A percentile compares a stretch with the other conserved stretches of the same genome.
These are phyloP conservation scores for Pantherophis alleghaniensis DNA, from an alignment of 2,797 vertebrate genomes.

Conservation along the genomic window DNA sequence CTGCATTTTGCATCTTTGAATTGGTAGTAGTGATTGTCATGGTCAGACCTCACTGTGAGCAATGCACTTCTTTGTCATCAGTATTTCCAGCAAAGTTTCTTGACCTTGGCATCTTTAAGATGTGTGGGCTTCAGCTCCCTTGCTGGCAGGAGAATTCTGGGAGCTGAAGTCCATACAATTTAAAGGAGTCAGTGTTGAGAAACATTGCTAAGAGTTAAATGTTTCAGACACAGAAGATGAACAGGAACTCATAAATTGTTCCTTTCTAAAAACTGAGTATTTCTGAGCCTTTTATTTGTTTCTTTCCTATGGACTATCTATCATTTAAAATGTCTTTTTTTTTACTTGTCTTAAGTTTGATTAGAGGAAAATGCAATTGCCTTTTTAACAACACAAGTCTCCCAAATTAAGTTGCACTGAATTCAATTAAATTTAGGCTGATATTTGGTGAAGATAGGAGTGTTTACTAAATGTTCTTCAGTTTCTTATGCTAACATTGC, in stretches of 20 bases:
- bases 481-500: background rate
- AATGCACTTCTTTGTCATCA: background rate
- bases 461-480: conserved; percentile 5
- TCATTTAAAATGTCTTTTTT: background rate
- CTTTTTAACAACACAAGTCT: background rate
- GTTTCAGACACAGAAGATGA: background rate
- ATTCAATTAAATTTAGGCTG: background rate
- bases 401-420: background rate
- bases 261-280: conserved; percentile 15
- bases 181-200: background rate
- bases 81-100: background rate
- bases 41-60: background rate
- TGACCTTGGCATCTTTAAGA: background rate
- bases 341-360: background rate
- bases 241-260: conserved; percentile 13
- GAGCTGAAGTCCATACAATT: background rate
- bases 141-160: background rate
- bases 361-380: background rate
- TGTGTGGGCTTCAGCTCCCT: background rate
- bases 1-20: background rate
- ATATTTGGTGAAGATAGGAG: background rate
- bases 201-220: background rate
- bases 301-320: background rate
- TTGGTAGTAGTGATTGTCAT: background rate
- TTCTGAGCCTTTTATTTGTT: conserved; percentile 24